Evolutionary conservation across 2,113 vertebrate species (phyloP).

Genomic region (Calonectris borealis): DNA sequence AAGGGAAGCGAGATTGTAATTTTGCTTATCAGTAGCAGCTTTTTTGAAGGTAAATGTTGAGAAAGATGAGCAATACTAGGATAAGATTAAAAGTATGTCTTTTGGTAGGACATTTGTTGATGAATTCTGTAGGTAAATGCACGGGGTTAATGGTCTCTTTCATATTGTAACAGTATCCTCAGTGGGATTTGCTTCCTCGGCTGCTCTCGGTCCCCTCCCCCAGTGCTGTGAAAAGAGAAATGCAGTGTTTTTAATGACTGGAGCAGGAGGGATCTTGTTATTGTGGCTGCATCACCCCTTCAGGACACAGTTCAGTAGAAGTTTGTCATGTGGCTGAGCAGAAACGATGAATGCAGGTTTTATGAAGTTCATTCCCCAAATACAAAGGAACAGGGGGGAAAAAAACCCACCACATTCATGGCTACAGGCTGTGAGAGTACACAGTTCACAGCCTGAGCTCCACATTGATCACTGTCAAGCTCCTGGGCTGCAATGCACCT

Average conservation of each 20-base stretch:
- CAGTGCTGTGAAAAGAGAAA: conserved; percentile 20
- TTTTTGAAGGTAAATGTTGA: neutral
- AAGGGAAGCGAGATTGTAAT: neutral
- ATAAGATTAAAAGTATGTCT: neutral
- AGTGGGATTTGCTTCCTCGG: neutral
- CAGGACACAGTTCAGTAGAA: conserved; percentile 67
- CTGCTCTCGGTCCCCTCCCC: conserved; percentile 17
- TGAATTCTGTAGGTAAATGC: neutral
- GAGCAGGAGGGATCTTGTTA: conserved; percentile 57
- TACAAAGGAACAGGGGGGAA: neutral
- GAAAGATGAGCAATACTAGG: neutral
- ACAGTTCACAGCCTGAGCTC: conserved; percentile 42
- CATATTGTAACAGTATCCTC: conserved; percentile 29
- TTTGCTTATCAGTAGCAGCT: neutral
- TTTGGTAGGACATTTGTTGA: neutral
- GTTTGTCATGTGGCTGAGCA: conserved; percentile 59
- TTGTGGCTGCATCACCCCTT: conserved; percentile 52
- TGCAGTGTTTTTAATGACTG: conserved; percentile 50
- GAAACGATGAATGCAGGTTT: conserved; percentile 59
- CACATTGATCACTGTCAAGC: conserved; percentile 55
- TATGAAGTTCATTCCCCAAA: conserved; percentile 63
- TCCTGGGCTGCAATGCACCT: conserved; percentile 37
- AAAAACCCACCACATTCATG: neutral
- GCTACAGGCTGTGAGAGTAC: conserved; percentile 31
- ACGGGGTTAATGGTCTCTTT: conserved; percentile 11